Conservation (phyloP, 2,888 invertebrate genomes). For the Chymomyza fuscimana region DNA sequence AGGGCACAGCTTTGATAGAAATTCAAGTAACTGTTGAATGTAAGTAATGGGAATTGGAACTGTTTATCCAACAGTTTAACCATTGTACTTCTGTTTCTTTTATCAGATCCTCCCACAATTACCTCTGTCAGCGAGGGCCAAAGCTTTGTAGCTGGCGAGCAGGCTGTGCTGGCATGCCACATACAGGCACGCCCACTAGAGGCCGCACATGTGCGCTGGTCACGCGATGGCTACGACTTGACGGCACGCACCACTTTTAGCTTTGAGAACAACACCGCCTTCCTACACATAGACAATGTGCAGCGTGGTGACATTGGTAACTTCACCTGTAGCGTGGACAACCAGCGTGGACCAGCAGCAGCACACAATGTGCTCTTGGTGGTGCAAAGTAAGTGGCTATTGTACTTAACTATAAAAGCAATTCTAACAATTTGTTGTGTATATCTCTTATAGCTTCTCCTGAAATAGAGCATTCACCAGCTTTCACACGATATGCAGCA, state of each 20-base stretch:
- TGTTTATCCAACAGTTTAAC: background rate
- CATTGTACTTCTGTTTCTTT: slow-evolving; percentile 5
- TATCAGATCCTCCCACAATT: slow-evolving; percentile 72
- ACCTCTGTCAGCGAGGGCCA: slow-evolving; percentile 73
- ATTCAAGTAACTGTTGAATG: slow-evolving; percentile 75
- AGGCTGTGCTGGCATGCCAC: slow-evolving; percentile 74
- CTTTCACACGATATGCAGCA: slow-evolving; percentile 72
- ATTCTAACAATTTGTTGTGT: background rate
- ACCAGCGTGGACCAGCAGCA: slow-evolving; percentile 70
- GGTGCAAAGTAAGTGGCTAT: slow-evolving; percentile 75
- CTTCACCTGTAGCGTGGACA: slow-evolving; percentile 76
- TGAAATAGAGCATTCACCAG: slow-evolving; percentile 73
- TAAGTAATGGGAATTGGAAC: slow-evolving; percentile 52
- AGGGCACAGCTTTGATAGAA: slow-evolving; percentile 76
- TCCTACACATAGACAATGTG: slow-evolving; percentile 74
- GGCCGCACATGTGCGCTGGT: slow-evolving; percentile 75
- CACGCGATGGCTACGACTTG: slow-evolving; percentile 74
- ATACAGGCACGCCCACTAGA: slow-evolving; percentile 74
- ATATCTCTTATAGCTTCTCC: slow-evolving; percentile 64
- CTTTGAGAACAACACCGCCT: slow-evolving; percentile 74
- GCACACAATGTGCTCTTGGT: slow-evolving; percentile 72
- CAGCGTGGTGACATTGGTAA: slow-evolving; percentile 76
- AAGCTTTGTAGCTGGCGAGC: slow-evolving; percentile 73
- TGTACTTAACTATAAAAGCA: background rate
- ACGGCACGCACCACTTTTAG: slow-evolving; percentile 65